Evolutionary conservation across 2,888 invertebrate species (phyloP).

Genomic region (Lasioglossum lativentre): DNA sequence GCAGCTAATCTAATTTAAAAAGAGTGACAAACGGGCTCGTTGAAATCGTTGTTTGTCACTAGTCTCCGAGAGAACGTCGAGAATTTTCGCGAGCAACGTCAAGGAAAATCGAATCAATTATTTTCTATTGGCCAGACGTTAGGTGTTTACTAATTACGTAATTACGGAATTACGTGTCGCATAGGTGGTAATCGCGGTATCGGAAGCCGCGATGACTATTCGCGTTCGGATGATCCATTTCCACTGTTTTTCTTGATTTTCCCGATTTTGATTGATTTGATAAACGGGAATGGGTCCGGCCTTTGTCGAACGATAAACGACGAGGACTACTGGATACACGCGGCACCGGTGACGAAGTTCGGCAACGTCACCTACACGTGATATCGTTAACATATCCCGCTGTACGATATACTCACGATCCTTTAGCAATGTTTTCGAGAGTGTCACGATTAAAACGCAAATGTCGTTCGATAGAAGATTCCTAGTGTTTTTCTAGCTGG

Average conservation of each 20-base stretch:
- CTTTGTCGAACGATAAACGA: neutral
- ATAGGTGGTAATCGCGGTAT: neutral
- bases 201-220: neutral
- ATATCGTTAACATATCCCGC: neutral
- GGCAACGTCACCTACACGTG: neutral
- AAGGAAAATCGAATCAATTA: neutral
- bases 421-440: neutral
- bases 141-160: neutral
- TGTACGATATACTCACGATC: neutral
- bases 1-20: constrained; percentile 34
- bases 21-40: constrained; percentile 38
- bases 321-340: neutral
- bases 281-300: neutral
- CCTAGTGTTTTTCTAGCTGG: constrained; percentile 23
- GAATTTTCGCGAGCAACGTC: neutral
- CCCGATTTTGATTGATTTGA: neutral
- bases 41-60: constrained; percentile 49
- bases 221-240: neutral
- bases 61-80: too few relatives aligned
- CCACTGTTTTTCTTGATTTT: neutral
- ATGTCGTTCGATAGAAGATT: constrained; percentile 18
- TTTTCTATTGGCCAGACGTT: neutral
- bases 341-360: neutral
- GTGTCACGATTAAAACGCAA: constrained; percentile 5
- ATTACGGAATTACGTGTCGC: neutral